A percentile compares a stretch with the other conserved stretches of the same genome.
phyloP scores from a whole-genome alignment of 2,113 vertebrate genomes.

The Heterotilapia buettikoferi region DNA sequence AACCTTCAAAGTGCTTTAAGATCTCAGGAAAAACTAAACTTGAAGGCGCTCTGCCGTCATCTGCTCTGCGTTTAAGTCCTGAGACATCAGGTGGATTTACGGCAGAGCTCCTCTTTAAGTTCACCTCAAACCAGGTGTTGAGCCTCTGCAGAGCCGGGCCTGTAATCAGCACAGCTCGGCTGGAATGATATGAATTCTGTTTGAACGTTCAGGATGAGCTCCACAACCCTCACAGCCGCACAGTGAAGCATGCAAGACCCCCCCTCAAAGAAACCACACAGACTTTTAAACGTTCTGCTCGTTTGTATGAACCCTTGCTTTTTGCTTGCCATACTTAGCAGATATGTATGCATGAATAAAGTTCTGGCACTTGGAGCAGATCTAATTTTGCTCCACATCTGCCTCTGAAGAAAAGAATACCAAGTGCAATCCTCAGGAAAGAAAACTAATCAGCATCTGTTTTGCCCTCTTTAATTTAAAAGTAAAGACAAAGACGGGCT shows the following conservation, averaged over 20 bases:
- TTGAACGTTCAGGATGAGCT: not conserved
- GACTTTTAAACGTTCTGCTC: not conserved
- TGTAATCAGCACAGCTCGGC: conserved; percentile 3
- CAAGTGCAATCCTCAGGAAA: not conserved
- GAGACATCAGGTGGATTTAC: not conserved
- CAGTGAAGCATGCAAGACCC: not conserved
- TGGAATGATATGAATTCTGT: conserved; percentile 7
- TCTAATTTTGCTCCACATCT: not conserved
- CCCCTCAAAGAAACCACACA: not conserved
- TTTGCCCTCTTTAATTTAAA: not conserved
- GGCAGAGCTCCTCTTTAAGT: conserved; percentile 11
- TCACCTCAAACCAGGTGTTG: conserved; percentile 29
- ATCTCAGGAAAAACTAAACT: not conserved
- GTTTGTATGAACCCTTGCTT: not conserved
- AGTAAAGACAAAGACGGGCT: not conserved
- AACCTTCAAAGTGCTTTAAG: not conserved
- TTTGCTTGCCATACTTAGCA: not conserved
- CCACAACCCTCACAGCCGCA: not conserved
- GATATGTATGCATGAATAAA: not conserved
- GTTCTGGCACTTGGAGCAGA: not conserved
- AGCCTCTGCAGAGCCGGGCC: not conserved
- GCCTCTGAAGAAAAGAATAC: not conserved
- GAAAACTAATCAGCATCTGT: not conserved
- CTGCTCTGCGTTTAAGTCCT: conserved; percentile 3
- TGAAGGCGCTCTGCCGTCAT: not conserved